These are phyloP conservation scores for Manis pentadactyla DNA, from an alignment of 2,797 vertebrate genomes.

Conservation along the genomic window DNA sequence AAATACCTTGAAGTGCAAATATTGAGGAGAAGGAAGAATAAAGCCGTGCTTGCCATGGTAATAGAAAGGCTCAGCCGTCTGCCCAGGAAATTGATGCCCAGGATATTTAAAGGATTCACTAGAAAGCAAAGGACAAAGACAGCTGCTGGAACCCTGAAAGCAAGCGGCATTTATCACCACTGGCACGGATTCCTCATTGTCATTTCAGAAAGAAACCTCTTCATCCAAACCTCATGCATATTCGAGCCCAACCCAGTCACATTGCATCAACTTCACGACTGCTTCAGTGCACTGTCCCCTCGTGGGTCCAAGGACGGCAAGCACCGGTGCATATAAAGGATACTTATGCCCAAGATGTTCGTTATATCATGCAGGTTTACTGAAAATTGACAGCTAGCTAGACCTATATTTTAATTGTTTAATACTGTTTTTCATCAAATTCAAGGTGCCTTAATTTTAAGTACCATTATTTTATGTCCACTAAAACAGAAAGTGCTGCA, in stretches of 20 bases:
- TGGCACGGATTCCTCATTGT: background rate
- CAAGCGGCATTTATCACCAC: background rate
- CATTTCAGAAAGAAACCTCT: background rate
- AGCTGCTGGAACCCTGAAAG: background rate
- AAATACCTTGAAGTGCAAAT: constrained; percentile 94
- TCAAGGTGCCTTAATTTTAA: background rate
- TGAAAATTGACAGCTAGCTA: background rate
- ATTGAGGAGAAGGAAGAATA: constrained; percentile 94
- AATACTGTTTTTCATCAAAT: background rate
- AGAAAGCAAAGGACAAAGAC: constrained; percentile 29
- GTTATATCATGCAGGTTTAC: background rate
- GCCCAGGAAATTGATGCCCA: constrained; percentile 92
- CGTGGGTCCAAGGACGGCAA: background rate
- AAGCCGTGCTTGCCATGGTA: constrained; percentile 90
- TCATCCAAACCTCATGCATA: background rate
- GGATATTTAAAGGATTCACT: constrained; percentile 96
- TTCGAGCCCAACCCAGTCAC: background rate
- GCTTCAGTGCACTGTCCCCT: background rate
- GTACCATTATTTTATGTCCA: background rate
- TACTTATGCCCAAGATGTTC: background rate
- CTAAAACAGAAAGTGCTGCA: background rate
- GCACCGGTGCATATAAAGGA: background rate
- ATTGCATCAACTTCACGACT: fast-evolving
- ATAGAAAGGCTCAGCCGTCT: constrained; percentile 90
- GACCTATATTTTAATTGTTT: background rate